Conservation (phyloP, 2,797 vertebrate genomes). For the Gymnodraco acuticeps region DNA sequence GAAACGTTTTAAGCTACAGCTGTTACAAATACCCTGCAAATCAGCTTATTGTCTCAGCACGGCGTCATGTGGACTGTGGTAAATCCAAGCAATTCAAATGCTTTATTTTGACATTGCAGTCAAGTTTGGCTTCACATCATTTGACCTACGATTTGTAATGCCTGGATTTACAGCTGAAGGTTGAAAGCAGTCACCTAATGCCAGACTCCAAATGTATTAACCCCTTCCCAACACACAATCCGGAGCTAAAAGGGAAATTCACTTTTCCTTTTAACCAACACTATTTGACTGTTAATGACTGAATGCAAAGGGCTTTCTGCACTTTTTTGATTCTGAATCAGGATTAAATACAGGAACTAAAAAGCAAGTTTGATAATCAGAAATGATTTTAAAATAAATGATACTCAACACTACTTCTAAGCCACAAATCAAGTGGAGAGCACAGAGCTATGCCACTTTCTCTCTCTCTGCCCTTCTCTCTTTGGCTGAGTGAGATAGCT, state of each 20-base stretch:
- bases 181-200: neutral
- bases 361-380: neutral
- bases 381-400: constrained; percentile 22
- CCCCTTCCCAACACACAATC: neutral
- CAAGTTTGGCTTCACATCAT: constrained; percentile 7
- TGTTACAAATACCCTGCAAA: constrained; percentile 26
- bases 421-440: constrained; percentile 28
- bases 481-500: constrained; percentile 42
- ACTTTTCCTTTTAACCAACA: constrained; percentile 10
- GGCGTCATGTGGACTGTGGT: constrained; percentile 13
- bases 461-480: constrained; percentile 28
- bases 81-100: constrained; percentile 5
- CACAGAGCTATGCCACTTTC: constrained; percentile 10
- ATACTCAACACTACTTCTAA: neutral
- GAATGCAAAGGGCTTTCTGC: constrained; percentile 4
- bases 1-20: constrained; percentile 42
- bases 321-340: neutral
- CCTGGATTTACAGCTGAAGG: no score
- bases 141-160: neutral
- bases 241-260: neutral
- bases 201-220: constrained; percentile 9
- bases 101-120: constrained; percentile 21
- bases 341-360: neutral
- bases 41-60: constrained; percentile 36
- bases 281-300: neutral